Percentiles rank a stretch among this genome's conserved stretches.
Conservation (phyloP, 2,797 vertebrate species). For the Falco biarmicus region DNA sequence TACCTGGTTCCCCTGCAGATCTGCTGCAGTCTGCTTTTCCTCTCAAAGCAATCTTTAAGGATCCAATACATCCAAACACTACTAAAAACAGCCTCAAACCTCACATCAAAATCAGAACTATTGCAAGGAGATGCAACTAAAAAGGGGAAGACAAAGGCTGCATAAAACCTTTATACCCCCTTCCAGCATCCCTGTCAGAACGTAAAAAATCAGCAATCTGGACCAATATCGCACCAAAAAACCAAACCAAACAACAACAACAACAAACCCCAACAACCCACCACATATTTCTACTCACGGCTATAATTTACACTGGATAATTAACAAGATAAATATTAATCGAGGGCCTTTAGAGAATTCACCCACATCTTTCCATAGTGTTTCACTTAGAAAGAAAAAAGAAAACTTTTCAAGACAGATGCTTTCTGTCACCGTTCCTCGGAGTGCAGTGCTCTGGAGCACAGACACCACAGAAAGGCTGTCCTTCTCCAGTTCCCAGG, state of each 20-base stretch:
- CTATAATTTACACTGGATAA: neutral
- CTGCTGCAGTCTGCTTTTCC: neutral
- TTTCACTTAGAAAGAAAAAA: neutral
- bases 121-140: neutral
- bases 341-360: neutral
- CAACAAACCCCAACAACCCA: neutral
- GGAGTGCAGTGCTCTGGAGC: neutral
- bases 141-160: neutral
- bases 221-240: neutral
- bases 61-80: neutral
- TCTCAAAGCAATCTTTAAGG: neutral
- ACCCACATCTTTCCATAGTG: rapidly evolving
- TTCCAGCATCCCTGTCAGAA: neutral
- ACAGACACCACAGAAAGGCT: neutral
- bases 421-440: neutral
- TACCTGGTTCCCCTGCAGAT: neutral
- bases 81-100: neutral
- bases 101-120: neutral
- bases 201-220: neutral
- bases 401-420: neutral
- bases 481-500: neutral
- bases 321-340: neutral
- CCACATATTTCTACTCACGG: rapidly evolving
- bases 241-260: neutral
- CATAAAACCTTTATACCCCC: neutral